Evolutionary conservation across 2,888 invertebrate species (phyloP), one percentile per base, ranked within the genome.

Genomic region (Chloromyia formosa): DNA sequence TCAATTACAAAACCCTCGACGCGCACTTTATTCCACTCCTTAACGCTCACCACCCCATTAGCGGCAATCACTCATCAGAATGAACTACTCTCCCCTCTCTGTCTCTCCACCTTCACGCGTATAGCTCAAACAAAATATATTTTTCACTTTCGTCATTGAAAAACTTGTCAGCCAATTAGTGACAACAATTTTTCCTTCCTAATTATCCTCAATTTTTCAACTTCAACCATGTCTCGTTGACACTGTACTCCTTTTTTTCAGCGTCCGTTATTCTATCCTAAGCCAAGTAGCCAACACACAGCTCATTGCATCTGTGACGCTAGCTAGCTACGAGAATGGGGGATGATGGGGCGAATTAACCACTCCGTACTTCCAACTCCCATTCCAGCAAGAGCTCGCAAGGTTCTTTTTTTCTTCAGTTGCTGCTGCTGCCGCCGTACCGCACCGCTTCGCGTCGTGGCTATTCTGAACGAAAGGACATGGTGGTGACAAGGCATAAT

Each of bases 401-500:
- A n/a, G 16, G 49, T n/a, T 49, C 49, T n/a, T 2, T 40, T 66
- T 45, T 16, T 45, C 14, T 45, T 20, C 22, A 40, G 40, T 16
- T 27, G 7, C 12, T 45, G 49, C 22, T 62, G 40, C 23, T 27
- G 7, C 12, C 53, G 9, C 40, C 27, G 16, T 54, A 49, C 20
- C 45, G 54, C 27, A 62, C 61, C 49, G 16, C 27, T 22, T 49
- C 45, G 54, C 27, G 54, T 62, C 49, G 60, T 75, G 54, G 75
- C 75, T 62, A 62, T 42, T 73, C 74, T 27, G 23, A 66, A 7
- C 27, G 27, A 74, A 76, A 76, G 74, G 71, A 69, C 71, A 62
- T 56, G 27, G 27, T 42, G 74, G 74, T 76, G 76, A 76, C 76
- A 76, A 68, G 76, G 62, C 76, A 73, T 76, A 76, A 76, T 76